phyloP scores from a whole-genome alignment of 2,113 vertebrate genomes.

The Eidolon helvum region DNA sequence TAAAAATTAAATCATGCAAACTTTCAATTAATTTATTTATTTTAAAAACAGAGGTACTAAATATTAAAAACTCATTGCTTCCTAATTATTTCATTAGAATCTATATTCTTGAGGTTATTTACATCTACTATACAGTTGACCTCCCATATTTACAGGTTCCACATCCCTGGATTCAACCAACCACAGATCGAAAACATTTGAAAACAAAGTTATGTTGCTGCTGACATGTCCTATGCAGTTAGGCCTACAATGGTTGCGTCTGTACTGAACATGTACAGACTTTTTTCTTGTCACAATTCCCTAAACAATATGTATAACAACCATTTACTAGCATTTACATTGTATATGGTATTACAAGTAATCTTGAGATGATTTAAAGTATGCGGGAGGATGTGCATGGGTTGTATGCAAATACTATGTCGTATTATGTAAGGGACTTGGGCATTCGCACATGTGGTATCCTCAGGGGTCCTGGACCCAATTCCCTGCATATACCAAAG shows the following conservation, averaged over 20 bases:
- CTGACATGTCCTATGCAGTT: background rate
- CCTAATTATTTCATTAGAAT: background rate
- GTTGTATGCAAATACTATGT: background rate
- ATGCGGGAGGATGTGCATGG: background rate
- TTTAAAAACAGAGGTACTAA: background rate
- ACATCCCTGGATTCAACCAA: background rate
- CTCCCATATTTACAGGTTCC: background rate
- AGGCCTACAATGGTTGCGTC: background rate
- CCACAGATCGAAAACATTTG: no score
- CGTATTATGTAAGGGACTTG: background rate
- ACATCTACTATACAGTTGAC: background rate
- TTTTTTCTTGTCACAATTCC: background rate
- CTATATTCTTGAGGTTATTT: background rate
- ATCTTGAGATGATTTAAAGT: background rate
- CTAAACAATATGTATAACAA: background rate
- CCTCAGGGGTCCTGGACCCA: background rate
- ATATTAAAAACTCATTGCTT: background rate
- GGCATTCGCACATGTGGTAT: no score
- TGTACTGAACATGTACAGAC: background rate
- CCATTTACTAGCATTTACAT: background rate
- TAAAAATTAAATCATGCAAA: conserved; percentile 34
- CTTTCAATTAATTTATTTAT: conserved; percentile 35
- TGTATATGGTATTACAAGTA: background rate
- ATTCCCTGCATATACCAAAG: background rate
- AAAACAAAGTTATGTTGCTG: background rate